phyloP scores from a whole-genome alignment of 1,140 invertebrate genomes.

The Zaprionus vittiger region DNA sequence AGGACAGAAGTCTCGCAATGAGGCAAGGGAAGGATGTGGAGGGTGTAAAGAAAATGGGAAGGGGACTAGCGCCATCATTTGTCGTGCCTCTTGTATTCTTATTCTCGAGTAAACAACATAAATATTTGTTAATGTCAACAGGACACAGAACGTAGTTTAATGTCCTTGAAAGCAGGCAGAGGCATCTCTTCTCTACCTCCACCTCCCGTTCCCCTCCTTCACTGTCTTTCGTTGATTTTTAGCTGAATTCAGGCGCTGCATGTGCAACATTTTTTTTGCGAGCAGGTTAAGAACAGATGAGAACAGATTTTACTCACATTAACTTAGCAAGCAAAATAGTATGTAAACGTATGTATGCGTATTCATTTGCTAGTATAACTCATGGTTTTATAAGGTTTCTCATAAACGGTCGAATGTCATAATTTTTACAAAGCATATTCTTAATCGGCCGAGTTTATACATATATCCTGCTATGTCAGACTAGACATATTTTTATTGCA shows the following conservation, averaged over 20 bases:
- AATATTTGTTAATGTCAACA: constrained; percentile 76
- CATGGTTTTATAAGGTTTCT: neutral
- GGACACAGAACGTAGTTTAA: constrained; percentile 18
- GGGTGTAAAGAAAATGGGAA: too few relatives aligned
- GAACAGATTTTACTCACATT: neutral
- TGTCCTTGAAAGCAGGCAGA: constrained; percentile 8
- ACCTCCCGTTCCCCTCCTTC: neutral
- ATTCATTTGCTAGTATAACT: neutral
- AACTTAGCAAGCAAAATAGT: neutral
- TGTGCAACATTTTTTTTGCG: neutral
- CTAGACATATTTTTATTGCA: too few relatives aligned
- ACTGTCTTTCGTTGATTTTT: neutral
- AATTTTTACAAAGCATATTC: too few relatives aligned
- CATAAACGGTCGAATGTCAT: neutral
- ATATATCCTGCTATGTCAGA: too few relatives aligned
- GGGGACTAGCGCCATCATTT: constrained; percentile 1
- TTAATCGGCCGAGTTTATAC: too few relatives aligned
- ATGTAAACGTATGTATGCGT: neutral
- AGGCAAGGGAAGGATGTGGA: neutral
- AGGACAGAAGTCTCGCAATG: neutral
- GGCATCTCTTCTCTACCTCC: neutral
- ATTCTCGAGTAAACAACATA: constrained; percentile 71
- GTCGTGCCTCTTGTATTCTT: constrained; percentile 40
- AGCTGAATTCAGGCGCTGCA: neutral
- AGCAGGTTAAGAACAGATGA: neutral